These are phyloP conservation scores for Sciurus carolinensis DNA, from an alignment of 2,797 vertebrate genomes.

Conservation along the genomic window DNA sequence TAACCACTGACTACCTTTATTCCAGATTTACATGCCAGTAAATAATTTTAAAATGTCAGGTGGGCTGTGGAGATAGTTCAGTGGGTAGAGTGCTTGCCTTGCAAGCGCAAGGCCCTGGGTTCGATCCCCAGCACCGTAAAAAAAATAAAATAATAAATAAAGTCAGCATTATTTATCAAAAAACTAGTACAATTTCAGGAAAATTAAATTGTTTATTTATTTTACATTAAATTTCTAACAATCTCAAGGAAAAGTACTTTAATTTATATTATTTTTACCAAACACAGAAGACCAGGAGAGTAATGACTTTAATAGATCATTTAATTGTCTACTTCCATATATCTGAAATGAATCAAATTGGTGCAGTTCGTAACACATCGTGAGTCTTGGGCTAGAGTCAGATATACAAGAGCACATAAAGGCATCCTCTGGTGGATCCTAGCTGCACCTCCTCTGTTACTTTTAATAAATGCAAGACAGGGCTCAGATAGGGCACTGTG, in stretches of 20 bases:
- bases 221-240: constrained; percentile 16
- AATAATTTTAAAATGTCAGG: background rate
- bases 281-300: background rate
- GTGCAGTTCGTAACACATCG: background rate
- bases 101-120: no score
- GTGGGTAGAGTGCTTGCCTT: no score
- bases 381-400: background rate
- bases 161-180: background rate
- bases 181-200: background rate
- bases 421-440: background rate
- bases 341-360: constrained; percentile 67
- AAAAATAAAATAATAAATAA: background rate
- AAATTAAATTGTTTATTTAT: constrained; percentile 1
- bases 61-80: no score
- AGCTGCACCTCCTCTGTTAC: background rate
- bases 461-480: background rate
- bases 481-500: background rate
- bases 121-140: no score
- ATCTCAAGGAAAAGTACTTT: background rate
- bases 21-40: background rate
- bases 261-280: constrained; percentile 2
- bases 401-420: background rate
- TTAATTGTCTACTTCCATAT: background rate
- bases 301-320: background rate
- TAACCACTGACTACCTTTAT: background rate